Base-by-base conservation (phyloP, 2,797 vertebrate genomes). In the Myotis planiceps region DNA sequence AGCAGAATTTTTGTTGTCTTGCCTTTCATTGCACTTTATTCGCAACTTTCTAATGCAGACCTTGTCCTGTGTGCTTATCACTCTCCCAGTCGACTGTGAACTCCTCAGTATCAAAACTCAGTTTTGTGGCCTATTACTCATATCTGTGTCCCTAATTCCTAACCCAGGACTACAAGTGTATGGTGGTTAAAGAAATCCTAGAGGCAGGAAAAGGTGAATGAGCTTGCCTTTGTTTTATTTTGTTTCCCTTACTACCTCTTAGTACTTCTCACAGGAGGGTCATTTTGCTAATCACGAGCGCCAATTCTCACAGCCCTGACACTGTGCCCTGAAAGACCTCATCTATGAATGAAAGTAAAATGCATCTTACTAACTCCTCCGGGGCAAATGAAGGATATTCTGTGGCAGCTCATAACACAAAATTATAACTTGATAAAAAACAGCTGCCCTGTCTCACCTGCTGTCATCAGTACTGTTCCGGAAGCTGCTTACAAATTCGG, bases 371-470 rank as follows among this genome's bases (percentile, higher is more conserved):
- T 51, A 58, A 69, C 29, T 90, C 55, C 69, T 74, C 0, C 0
- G 76, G 81, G 82, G 55, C 9, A 75, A 81, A 47, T 88, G 85
- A 97, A 94, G 78, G 85, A 63, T 95, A 92, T 82, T 86, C 78
- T 93, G 3, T 51, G 14, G 58, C 65, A 34, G 8, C 32, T 68
- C 51, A n/a, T 47, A 32, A 82, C 49, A 42, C 75, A 79, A 81
- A 95, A 94, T 94, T 84, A 72, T 78, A 37, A 79, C 42, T 81
- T 87, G 72, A 88, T 88, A 86, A 88, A 74, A 42, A n/a, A 25
- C 80, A 96, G 66, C 90, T 93, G 63, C 45, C 87, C 80, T n/a
- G 18, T 47, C 66, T 95, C 80, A 79, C 80, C 93, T 92, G 79
- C 91, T 96, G 68, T 92, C 93, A 51, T 76, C 78, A 32, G 29